Evolutionary conservation across 2,797 vertebrate species (phyloP).

Genomic region (Coregonus sp.): DNA sequence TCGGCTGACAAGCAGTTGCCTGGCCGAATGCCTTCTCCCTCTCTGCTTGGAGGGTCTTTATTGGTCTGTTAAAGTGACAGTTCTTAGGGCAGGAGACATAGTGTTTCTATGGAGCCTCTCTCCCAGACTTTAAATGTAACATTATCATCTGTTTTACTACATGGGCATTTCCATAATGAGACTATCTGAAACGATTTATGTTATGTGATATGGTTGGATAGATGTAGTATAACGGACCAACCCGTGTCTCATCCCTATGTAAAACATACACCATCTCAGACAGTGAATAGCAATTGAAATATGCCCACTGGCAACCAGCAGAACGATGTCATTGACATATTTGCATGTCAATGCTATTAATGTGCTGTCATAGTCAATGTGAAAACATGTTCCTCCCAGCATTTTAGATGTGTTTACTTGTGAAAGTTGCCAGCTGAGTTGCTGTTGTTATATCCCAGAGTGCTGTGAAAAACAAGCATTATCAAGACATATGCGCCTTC

Average conservation of each 20-base stretch:
- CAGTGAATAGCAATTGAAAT: conserved; percentile 18
- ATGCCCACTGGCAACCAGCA: neutral
- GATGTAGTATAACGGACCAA: conserved; percentile 15
- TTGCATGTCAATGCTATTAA: conserved; percentile 18
- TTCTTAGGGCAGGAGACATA: neutral
- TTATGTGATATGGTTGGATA: conserved; percentile 10
- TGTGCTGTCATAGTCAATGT: conserved; percentile 13
- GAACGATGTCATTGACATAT: conserved; percentile 14
- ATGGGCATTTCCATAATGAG: neutral
- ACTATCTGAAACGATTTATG: conserved; percentile 8
- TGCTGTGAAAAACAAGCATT: neutral
- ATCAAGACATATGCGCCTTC: neutral
- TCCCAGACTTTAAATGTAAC: neutral
- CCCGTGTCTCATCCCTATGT: neutral
- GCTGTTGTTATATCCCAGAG: neutral
- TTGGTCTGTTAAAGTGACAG: conserved; percentile 35
- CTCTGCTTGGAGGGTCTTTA: conserved; percentile 3
- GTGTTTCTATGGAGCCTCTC: conserved; percentile 4
- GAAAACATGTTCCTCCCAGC: conserved; percentile 15
- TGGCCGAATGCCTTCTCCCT: neutral
- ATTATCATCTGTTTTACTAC: neutral
- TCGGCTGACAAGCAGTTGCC: conserved; percentile 22
- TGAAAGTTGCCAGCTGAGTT: neutral
- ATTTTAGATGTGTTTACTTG: neutral
- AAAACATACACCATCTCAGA: conserved; percentile 1